These are phyloP conservation scores for Clitarchus hookeri DNA, from an alignment of 2,888 invertebrate genomes.

Conservation along the genomic window DNA sequence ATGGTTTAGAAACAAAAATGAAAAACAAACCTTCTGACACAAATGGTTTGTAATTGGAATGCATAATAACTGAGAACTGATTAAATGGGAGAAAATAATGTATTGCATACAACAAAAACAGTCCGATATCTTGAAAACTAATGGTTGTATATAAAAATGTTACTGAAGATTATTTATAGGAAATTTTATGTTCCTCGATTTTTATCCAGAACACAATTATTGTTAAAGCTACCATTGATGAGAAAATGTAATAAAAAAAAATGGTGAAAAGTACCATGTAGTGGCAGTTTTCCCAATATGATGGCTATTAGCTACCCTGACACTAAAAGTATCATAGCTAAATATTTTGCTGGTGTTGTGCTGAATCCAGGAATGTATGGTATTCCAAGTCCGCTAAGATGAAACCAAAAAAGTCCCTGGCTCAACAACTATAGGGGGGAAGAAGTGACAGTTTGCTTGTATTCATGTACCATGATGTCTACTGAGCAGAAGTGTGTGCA, in stretches of 20 bases:
- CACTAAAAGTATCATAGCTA: neutral
- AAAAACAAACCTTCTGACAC: neutral
- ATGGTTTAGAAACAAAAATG: neutral
- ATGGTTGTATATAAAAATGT: neutral
- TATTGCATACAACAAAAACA: neutral
- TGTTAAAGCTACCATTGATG: neutral
- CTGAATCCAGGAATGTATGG: neutral
- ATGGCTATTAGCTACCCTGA: neutral
- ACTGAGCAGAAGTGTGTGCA: too few species aligned
- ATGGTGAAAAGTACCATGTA: neutral
- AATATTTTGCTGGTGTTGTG: neutral
- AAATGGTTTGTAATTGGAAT: neutral
- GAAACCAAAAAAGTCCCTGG: conserved; percentile 12
- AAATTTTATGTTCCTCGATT: neutral
- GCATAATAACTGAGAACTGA: neutral
- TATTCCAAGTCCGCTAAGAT: conserved; percentile 12
- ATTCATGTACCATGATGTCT: too few species aligned
- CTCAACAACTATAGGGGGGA: too few species aligned
- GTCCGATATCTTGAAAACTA: neutral
- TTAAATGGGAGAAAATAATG: neutral
- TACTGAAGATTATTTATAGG: neutral
- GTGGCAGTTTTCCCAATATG: neutral
- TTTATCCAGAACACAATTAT: neutral
- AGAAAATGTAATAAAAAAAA: neutral
- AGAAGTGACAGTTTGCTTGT: too few species aligned